Evolutionary conservation across 2,888 invertebrate genomes (phyloP).

Genomic region (Schizotus pectinicornis): DNA sequence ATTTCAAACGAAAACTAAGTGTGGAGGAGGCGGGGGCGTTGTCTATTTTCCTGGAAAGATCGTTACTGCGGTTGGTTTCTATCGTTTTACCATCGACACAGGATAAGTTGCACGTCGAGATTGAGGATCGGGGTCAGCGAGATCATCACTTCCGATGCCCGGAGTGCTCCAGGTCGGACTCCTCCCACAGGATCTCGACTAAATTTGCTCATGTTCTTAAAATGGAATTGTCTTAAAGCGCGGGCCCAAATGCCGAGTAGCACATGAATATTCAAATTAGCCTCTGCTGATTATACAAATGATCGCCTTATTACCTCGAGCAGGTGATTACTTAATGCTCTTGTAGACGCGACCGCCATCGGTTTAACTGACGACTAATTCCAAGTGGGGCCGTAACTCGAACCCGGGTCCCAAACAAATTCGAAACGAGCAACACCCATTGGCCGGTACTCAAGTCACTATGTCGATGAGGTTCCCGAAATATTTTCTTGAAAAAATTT

Average conservation of each 20-base stretch:
- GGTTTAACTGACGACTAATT: too few species aligned
- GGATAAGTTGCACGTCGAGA: slow-evolving; percentile 22
- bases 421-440: too few species aligned
- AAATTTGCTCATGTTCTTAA: slow-evolving; percentile 22
- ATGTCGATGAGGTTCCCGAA: too few species aligned
- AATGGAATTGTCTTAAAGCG: slow-evolving; percentile 21
- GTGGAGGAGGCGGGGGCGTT: slow-evolving; percentile 8
- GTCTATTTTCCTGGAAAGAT: slow-evolving; percentile 25
- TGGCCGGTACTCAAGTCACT: too few species aligned
- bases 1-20: slow-evolving; percentile 21
- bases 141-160: slow-evolving; percentile 22
- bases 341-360: too few species aligned
- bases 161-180: slow-evolving; percentile 23
- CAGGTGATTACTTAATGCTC: too few species aligned
- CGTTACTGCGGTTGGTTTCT: slow-evolving; percentile 20
- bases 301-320: too few species aligned
- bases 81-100: slow-evolving; percentile 23
- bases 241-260: slow-evolving; percentile 4
- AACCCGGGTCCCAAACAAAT: too few species aligned
- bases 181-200: slow-evolving; percentile 20
- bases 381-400: too few species aligned
- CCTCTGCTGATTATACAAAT: too few species aligned
- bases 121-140: slow-evolving; percentile 20
- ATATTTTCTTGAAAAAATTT: too few species aligned
- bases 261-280: background rate